These are phyloP conservation scores for Bungarus multicinctus DNA, from an alignment of 2,113 vertebrate species.

Conservation along the genomic window DNA sequence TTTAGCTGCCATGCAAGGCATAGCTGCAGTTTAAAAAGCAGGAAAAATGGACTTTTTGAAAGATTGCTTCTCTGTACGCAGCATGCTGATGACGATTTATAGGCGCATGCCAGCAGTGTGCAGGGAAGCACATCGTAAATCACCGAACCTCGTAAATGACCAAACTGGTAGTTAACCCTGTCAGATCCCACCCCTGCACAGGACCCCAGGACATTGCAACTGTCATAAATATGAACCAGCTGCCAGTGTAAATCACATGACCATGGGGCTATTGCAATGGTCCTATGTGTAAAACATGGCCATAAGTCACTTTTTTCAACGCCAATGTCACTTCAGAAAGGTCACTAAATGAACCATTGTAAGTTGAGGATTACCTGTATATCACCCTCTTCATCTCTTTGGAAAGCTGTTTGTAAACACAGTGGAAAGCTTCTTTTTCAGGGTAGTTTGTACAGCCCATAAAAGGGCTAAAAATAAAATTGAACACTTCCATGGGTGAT, in stretches of 20 bases:
- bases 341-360: neutral
- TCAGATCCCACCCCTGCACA: too few species aligned
- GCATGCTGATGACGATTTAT: too few species aligned
- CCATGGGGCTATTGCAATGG: neutral
- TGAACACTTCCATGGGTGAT: neutral
- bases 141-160: too few species aligned
- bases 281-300: neutral
- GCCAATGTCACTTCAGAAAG: neutral
- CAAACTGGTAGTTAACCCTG: too few species aligned
- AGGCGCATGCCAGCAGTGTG: too few species aligned
- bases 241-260: neutral
- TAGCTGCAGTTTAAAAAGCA: too few species aligned
- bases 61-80: too few species aligned
- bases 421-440: neutral
- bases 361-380: neutral
- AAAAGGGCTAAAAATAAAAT: neutral
- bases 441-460: neutral
- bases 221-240: neutral
- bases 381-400: neutral
- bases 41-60: too few species aligned
- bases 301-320: too few species aligned
- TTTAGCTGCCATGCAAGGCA: too few species aligned
- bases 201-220: too few species aligned
- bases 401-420: neutral
- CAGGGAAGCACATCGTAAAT: too few species aligned